Percentiles rank a stretch among this genome's conserved stretches.
phyloP scores from a whole-genome alignment of 2,113 vertebrate genomes.

The Hippopotamus amphibius region DNA sequence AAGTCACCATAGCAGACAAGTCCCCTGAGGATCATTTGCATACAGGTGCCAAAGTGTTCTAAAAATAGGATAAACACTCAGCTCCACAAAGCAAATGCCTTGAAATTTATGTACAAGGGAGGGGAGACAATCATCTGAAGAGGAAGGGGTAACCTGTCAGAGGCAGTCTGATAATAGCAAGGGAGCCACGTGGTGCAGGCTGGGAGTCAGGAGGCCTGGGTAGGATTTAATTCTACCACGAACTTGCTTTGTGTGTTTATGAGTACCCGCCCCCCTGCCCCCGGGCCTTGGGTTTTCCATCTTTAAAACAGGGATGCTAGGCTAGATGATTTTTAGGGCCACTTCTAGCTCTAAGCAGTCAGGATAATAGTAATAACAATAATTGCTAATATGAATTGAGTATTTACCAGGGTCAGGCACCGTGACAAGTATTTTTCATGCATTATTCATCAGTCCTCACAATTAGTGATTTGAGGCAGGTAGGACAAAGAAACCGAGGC shows the following conservation, averaged over 20 bases:
- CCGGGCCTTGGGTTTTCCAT: conserved; percentile 6
- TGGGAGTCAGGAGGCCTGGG: neutral
- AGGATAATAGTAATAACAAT: conserved; percentile 32
- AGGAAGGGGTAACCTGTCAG: neutral
- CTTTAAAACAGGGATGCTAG: conserved; percentile 28
- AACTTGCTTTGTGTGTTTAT: neutral
- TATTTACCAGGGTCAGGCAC: neutral
- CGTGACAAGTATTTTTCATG: conserved; percentile 22
- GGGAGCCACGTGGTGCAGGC: neutral
- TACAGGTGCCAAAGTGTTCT: conserved; percentile 77
- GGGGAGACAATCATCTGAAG: conserved; percentile 15
- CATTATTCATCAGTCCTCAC: neutral
- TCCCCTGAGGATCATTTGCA: conserved; percentile 74
- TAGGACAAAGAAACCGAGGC: conserved; percentile 14
- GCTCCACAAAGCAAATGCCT: conserved; percentile 57
- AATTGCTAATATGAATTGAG: conserved; percentile 2
- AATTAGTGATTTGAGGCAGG: neutral
- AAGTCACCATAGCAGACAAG: conserved; percentile 65
- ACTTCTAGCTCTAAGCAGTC: conserved; percentile 40
- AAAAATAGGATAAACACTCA: conserved; percentile 71
- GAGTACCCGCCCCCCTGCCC: neutral
- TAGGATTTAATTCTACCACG: conserved; percentile 11
- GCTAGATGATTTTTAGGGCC: neutral
- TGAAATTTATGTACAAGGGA: conserved; percentile 61
- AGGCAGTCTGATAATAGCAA: neutral